These are phyloP conservation scores for Rhabdomys pumilio DNA, from an alignment of 2,797 vertebrate species.

Conservation along the genomic window DNA sequence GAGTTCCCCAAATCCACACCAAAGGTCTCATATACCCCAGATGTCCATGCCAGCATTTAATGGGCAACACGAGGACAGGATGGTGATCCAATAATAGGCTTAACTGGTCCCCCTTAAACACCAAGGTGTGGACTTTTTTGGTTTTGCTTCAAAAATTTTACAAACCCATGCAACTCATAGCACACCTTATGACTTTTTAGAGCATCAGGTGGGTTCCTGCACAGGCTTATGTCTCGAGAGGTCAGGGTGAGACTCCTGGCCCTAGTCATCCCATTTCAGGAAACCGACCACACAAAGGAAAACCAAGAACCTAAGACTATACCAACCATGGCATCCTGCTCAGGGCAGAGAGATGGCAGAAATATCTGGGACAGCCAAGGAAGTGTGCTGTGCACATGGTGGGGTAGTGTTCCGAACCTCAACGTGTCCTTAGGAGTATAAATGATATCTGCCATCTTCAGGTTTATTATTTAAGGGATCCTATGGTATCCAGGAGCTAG, in stretches of 20 bases:
- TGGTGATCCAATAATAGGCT: background rate
- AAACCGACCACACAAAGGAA: fast-evolving
- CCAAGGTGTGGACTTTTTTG: too few species aligned
- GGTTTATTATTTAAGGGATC: fast-evolving
- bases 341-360: fast-evolving
- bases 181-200: fast-evolving
- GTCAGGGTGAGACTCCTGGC: background rate
- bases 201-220: background rate
- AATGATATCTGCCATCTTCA: fast-evolving
- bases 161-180: fast-evolving
- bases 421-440: fast-evolving
- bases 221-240: fast-evolving
- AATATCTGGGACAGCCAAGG: fast-evolving
- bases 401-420: background rate
- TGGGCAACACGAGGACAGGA: fast-evolving
- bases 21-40: fast-evolving
- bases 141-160: background rate
- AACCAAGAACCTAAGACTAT: fast-evolving
- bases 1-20: fast-evolving
- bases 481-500: background rate
- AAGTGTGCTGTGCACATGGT: fast-evolving
- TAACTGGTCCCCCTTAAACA: background rate
- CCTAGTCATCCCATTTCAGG: fast-evolving
- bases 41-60: fast-evolving
- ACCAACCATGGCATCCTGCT: fast-evolving